Evolutionary conservation across 2,888 invertebrate species (phyloP).

Genomic region (Nipponacmea schrenckii): DNA sequence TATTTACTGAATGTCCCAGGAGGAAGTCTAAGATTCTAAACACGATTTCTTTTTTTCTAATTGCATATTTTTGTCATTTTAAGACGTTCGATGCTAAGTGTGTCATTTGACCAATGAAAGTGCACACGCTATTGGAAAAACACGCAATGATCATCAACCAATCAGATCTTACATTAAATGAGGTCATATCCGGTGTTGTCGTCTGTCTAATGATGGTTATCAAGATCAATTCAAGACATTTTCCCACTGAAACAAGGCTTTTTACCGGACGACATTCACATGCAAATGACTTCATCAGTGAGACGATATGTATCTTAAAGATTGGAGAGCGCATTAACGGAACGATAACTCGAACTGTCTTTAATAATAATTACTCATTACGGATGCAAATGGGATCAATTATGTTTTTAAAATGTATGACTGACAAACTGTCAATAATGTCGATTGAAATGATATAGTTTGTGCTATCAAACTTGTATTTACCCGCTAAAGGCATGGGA

Average conservation of each 20-base stretch:
- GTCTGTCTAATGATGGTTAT: slow-evolving; percentile 6
- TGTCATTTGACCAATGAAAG: not conserved
- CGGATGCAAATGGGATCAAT: slow-evolving; percentile 6
- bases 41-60: slow-evolving; percentile 7
- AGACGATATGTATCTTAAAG: slow-evolving; percentile 3
- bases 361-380: slow-evolving; percentile 4
- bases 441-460: slow-evolving; percentile 6
- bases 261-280: slow-evolving; percentile 7
- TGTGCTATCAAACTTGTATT: slow-evolving; percentile 4
- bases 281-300: slow-evolving; percentile 8
- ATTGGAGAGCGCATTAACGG: slow-evolving; percentile 5
- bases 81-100: not conserved
- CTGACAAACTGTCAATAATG: slow-evolving; percentile 2
- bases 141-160: slow-evolving; percentile 1
- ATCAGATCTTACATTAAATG: not conserved
- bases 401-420: slow-evolving; percentile 3
- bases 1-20: not conserved
- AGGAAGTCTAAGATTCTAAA: not conserved
- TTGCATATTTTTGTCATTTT: slow-evolving; percentile 1
- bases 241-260: slow-evolving; percentile 5
- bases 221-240: not conserved
- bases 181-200: slow-evolving; percentile 8
- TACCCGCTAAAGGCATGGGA: not conserved
- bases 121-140: not conserved
- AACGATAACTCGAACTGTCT: not conserved